Conservation (phyloP, 1,140 invertebrate genomes). For the Yoshiicerus persimilis region DNA sequence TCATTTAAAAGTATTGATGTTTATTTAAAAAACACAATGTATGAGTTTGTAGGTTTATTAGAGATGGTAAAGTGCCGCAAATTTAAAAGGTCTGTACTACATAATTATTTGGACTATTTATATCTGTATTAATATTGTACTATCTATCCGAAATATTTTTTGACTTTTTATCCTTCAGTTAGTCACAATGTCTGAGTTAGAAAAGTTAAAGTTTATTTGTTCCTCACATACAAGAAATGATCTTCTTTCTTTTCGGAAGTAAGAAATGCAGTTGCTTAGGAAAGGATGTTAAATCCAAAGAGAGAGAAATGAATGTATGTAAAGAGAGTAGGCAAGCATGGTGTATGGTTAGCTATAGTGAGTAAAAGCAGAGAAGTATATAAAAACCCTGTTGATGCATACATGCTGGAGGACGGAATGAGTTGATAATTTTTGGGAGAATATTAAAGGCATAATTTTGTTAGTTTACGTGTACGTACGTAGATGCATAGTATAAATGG, state of each 20-base stretch:
- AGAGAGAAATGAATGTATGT: neutral
- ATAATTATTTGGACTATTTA: no score
- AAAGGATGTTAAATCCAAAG: neutral
- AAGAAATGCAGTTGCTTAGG: neutral
- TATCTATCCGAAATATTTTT: no score
- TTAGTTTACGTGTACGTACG: constrained; percentile 16
- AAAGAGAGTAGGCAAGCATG: neutral
- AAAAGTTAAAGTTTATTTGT: neutral
- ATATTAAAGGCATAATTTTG: constrained; percentile 40
- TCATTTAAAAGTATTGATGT: no score
- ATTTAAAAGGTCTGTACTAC: no score
- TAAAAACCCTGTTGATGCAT: neutral
- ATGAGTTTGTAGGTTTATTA: no score
- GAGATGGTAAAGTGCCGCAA: no score
- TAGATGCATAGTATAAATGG: constrained; percentile 12
- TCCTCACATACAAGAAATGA: neutral
- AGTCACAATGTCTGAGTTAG: neutral
- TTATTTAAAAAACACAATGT: no score
- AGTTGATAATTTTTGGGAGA: constrained; percentile 35
- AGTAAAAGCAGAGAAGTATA: neutral
- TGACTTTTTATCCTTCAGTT: no score
- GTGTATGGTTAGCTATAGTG: neutral
- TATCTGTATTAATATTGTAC: no score
- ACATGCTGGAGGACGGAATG: neutral
- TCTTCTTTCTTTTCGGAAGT: neutral